Evolutionary conservation across 2,113 vertebrate species (phyloP), one percentile per base, ranked within the genome.

Genomic region (Cyanocitta stelleri): DNA sequence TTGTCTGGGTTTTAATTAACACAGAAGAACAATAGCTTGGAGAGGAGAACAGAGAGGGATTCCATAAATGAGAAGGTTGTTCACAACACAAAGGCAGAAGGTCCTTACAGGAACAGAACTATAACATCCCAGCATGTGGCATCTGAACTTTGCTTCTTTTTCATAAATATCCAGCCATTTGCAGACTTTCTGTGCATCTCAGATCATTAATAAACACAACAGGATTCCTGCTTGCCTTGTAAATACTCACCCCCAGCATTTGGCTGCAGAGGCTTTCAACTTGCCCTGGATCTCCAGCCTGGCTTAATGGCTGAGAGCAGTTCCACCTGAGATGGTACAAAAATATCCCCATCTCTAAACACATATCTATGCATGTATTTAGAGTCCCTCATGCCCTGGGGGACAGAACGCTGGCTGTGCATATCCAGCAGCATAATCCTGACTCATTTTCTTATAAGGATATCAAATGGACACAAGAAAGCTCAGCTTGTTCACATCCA

Each of bases 1-100:
- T 81, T 5, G 12, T 72, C 63, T 80, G 44, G 46, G 72, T 62
- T 96, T 95, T 96, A 97, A 93, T 96, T 92, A 95, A 87, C 37
- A 43, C n/a, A 43, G 24, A 87, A 79, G 56, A 90, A 85, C 78
- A 89, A 68, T 44, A 80, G 83, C 64, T 71, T 67, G 32, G 85
- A 90, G 64, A 81, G 29, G 30, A 69, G 69, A 90, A 68, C 64
- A 52, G 76, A 48, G 44, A 78, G 41, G 59, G 37, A 64, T 44
- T 87, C 56, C 56, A 27, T n/a, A 93, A 88, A 81, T 64, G 68
- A 59, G 87, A 73, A 89, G 87, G 75, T 90, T 48, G 41, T 52
- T 83, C 56, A 61, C 5, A 1, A 83, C 78, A 77, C 72, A 75
- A 84, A 93, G 64, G 82, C 76, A 78, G 49, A 84, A 90, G 56